Conservation (phyloP, 2,888 invertebrate genomes). For the Frankliniella intonsa region DNA sequence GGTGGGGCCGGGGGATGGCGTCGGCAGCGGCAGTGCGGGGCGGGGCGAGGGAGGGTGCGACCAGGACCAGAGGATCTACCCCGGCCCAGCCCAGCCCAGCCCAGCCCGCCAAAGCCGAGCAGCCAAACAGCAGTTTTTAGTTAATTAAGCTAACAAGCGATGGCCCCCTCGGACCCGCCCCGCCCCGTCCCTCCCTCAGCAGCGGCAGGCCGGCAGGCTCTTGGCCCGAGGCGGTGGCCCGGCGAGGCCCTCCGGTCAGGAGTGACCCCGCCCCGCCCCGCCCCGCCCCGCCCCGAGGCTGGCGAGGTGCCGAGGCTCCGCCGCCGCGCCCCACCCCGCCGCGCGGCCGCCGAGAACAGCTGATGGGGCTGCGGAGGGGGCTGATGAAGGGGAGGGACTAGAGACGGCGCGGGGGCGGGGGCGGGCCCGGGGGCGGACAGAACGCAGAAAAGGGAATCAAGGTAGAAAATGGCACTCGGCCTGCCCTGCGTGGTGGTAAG, state of each 20-base stretch:
- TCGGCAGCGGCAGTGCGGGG: no score
- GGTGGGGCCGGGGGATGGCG: no score
- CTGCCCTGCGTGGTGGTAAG: no score
- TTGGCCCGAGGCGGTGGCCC: not conserved
- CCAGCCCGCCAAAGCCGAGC: not conserved
- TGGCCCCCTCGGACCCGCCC: not conserved
- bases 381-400: not conserved
- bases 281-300: not conserved
- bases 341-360: not conserved
- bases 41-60: no score
- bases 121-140: constrained; percentile 18
- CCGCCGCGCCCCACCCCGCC: not conserved
- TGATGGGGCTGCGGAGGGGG: not conserved
- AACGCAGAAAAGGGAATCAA: no score
- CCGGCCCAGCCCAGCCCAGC: not conserved
- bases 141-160: constrained; percentile 13
- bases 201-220: not conserved
- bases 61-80: no score
- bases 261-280: no score
- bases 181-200: not conserved
- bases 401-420: no score
- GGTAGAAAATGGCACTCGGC: no score
- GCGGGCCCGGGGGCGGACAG: no score
- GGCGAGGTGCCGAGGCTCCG: not conserved
- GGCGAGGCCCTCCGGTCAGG: not conserved